Evolutionary conservation across 2,113 vertebrate species (phyloP).

Genomic region (Acanthochromis polyacanthus): DNA sequence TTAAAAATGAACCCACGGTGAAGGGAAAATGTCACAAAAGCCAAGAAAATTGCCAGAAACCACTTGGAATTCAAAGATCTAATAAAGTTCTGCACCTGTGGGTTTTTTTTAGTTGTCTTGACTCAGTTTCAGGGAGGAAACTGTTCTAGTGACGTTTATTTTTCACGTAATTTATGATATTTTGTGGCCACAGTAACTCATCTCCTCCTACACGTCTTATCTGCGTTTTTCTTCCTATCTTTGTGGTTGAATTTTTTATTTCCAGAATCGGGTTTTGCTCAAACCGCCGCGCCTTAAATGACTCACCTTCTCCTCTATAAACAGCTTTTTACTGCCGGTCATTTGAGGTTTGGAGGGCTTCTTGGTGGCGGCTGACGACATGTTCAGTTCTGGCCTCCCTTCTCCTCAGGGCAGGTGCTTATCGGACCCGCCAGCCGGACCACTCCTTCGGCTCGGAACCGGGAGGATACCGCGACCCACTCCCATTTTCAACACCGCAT

Average conservation of each 20-base stretch:
- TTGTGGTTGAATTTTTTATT: no score
- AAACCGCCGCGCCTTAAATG: not conserved
- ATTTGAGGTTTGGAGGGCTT: no score
- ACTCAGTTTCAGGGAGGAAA: no score
- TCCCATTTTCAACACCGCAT: slow-evolving; percentile 88
- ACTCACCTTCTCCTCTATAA: slow-evolving; percentile 1
- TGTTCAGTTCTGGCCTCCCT: slow-evolving; percentile 3
- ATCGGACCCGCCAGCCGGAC: slow-evolving; percentile 86
- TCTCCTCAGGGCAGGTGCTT: slow-evolving; percentile 78
- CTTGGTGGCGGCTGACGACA: slow-evolving; percentile 38
- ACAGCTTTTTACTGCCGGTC: not conserved
- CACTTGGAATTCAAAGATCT: no score
- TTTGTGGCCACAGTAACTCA: not conserved
- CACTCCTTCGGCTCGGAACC: slow-evolving; percentile 80
- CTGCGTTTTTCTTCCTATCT: not conserved
- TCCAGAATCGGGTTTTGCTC: no score
- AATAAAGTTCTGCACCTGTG: no score
- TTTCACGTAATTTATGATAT: no score
- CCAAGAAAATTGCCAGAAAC: no score
- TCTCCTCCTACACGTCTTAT: not conserved
- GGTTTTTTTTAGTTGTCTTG: no score
- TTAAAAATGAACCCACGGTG: no score
- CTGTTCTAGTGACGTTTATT: no score
- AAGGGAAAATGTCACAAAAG: no score
- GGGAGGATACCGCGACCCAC: slow-evolving; percentile 63